Evolutionary conservation across 2,888 invertebrate genomes (phyloP).

Genomic region (Apodemia hepburni): DNA sequence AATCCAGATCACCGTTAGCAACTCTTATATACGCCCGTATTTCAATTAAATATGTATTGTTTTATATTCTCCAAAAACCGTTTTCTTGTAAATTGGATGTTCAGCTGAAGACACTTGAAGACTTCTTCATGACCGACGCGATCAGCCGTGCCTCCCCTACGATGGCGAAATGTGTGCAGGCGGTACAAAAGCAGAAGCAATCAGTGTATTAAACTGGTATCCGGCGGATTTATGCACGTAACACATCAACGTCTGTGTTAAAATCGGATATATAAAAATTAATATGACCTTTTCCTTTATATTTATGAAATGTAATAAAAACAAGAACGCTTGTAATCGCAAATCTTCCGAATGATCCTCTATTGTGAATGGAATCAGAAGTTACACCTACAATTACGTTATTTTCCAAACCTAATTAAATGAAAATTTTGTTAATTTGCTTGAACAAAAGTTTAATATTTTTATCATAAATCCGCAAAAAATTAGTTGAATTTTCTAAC

Average conservation of each 20-base stretch:
- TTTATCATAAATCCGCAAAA: not conserved
- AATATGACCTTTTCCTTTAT: not conserved
- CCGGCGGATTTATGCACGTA: constrained; percentile 12
- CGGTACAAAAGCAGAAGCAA: constrained; percentile 87
- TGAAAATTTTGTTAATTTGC: not conserved
- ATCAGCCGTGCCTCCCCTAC: constrained; percentile 98
- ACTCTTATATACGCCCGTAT: too few species aligned
- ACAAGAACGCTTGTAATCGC: not conserved
- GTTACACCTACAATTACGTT: not conserved
- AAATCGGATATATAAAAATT: not conserved
- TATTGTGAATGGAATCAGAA: not conserved
- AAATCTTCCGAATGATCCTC: not conserved
- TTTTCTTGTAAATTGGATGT: constrained; percentile 83
- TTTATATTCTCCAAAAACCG: constrained; percentile 66
- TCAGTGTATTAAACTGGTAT: constrained; percentile 51
- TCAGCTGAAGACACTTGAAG: constrained; percentile 88
- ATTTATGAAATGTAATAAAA: not conserved
- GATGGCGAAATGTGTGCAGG: constrained; percentile 98
- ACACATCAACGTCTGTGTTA: not conserved
- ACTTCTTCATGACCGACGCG: constrained; percentile 97
- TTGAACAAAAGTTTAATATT: constrained; percentile 9
- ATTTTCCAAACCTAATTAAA: not conserved
- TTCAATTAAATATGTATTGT: not conserved
- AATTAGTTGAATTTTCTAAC: not conserved
- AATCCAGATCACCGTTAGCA: too few species aligned